Conservation (phyloP, 2,888 invertebrate genomes). For the Dyspetes luteomarginatus region DNA sequence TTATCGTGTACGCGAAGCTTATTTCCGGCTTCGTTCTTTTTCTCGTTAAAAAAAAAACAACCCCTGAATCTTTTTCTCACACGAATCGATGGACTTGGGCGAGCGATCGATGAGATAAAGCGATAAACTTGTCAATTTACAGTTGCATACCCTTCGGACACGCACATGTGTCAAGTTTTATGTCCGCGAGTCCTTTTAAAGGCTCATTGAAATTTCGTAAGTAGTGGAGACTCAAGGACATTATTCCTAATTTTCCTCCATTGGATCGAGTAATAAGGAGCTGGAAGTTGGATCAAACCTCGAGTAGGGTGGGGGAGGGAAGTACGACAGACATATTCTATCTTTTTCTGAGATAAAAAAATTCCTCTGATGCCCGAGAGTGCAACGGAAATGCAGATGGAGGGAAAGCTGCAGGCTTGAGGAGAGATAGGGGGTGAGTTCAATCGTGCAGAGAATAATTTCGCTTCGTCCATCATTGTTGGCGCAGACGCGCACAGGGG, state of each 20-base stretch:
- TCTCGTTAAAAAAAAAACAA: conserved; percentile 35
- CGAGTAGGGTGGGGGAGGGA: no score
- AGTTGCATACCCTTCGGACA: no score
- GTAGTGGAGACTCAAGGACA: no score
- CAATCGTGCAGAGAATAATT: conserved; percentile 44
- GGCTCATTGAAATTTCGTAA: no score
- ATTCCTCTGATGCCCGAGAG: neutral
- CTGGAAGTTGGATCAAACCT: no score
- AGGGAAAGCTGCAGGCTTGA: neutral
- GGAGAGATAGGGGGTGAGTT: conserved; percentile 15
- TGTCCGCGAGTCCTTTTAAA: no score
- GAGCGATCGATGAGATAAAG: conserved; percentile 17
- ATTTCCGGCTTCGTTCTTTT: conserved; percentile 55
- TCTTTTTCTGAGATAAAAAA: no score
- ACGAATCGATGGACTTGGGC: conserved; percentile 38
- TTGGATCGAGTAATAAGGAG: no score
- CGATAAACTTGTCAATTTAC: neutral
- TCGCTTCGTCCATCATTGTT: conserved; percentile 34
- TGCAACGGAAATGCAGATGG: neutral
- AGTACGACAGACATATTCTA: no score
- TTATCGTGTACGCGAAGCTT: conserved; percentile 42
- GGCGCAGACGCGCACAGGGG: conserved; percentile 1
- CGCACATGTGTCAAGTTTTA: no score
- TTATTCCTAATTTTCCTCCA: no score
- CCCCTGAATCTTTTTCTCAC: neutral